Base-by-base conservation (phyloP, 2,113 vertebrate species). In the Scomber japonicus region DNA sequence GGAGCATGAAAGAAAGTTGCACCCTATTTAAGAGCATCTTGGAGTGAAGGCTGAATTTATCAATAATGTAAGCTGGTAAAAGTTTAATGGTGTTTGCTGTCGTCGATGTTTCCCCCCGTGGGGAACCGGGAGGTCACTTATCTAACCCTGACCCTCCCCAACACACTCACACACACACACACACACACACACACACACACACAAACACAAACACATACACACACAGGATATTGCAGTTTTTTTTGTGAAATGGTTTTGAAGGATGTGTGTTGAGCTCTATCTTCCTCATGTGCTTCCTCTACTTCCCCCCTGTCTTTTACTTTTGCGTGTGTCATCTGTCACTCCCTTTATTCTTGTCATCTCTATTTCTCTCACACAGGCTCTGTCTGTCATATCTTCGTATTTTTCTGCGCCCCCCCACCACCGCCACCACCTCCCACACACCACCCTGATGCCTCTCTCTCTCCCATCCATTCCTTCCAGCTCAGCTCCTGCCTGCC, bases 41-140 rank as follows among this genome's bases (percentile, higher is more conserved):
- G 27, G 63, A 74, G 13, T 21, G n/a, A 30, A 46, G 74, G 66
- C 72, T 81, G 67, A 17, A 62, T 77, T 62, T 71, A 73, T 92
- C 76, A 86, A 86, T 86, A 88, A 89, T 89, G 70, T 31, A 90
- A 64, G 61, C 27, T 57, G 44, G 45, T 90, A 74, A 91, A 89
- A 87, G 49, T 80, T 87, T 82, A 78, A 87, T 86, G 62, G 55
- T 71, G 79, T 87, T 89, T 84, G 77, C 76, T 60, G 82, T 85
- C 15, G 13, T 17, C 12, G 7, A 10, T 50, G 45, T 31, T 27
- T 27, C 50, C 40, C 45, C 57, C 53, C 31, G 0, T 24, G 60
- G 68, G 65, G 82, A 83, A 78, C 59, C 15, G 8, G 77, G 71
- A 48, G 85, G 82, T 81, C 55, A 71, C 62, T 78, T 83, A 54